Evolutionary conservation across 2,888 invertebrate species (phyloP), one percentile per base, ranked within the genome.

Genomic region (Xanthorhoe designata): DNA sequence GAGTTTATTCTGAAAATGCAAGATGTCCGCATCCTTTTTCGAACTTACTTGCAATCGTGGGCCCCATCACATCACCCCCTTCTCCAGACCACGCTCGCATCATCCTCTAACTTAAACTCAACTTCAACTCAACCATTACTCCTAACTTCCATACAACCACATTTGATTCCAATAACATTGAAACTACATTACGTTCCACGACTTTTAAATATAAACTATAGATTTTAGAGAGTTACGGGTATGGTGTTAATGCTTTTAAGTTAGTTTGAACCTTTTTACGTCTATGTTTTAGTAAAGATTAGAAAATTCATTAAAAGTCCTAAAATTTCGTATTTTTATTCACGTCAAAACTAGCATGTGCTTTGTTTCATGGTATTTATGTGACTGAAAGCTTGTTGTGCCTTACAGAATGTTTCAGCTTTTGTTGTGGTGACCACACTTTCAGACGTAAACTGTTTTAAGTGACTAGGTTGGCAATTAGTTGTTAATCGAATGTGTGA

Each of bases 41-140:
- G n/a, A 65, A 89, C 91, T 89, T 78, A 92, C 92, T 83, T 10
- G 88, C 81, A 0, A 93, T 87, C 0, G 88, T 78, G 1, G 92
- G 89, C 9, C 92, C 92, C 92, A 92, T 92, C 6, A 82, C 84
- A 76, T 90, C 91, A 0, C 76, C 79, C 0, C 77, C 79, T 38
- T 84, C 85, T 0, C 86, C 86, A 0, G 88, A 85, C 92, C 92
- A 92, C 58, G 91, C 91, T 55, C 89, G 80, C 91, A 91, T 91
- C 68, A 49, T 74, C 77, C 68, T 75, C 35, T 61, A 66, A 71
- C 8, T 77, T 45, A 64, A 70, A 67, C 42, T 56, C 2, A 64
- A 58, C 32, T 15, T 7, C 18, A 56, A 64, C 68, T 68, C 62
- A 64, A 62, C 29, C 62, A 64, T 42, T 64, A 64, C 51, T 8